Evolutionary conservation across 2,888 invertebrate genomes (phyloP), one percentile per base, ranked within the genome.

Genomic region (Anagyrus pseudococci): DNA sequence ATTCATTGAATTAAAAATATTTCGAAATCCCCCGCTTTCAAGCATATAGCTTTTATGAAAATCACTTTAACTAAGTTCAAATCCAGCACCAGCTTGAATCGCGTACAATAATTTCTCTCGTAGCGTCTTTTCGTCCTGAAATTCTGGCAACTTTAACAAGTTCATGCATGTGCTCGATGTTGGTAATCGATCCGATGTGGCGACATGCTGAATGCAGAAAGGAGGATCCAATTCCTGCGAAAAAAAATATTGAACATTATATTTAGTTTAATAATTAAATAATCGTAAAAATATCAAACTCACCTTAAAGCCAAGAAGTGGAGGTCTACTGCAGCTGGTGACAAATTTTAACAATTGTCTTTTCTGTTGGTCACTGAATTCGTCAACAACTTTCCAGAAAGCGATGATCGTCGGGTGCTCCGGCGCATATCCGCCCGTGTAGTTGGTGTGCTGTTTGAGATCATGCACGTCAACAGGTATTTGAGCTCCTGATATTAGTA

Each of bases 151-250:
- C 83, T 98, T 98, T 66, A 99, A 85, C 67, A 99, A 86, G 85
- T 99, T 98, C 90, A 99, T 94, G 79, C 98, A 99, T 4, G 99
- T 99, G 81, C 96, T 96, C 8, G 98, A 94, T 13, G 98, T 96
- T 0, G 98, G 98, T 75, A 99, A 87, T 15, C 97, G 88, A 78
- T 96, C 94, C 70, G 93, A 90, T 50, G 88, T 88, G 13, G 96
- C 97, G 59, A 94, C 94, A 65, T 93, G 92, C 76, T 98, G 97
- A 75, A 99, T 96, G 77, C 96, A 96, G 82, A 99, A 97, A 1
- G 95, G 91, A 13, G 99, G 98, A 82, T 94, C 93, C 68, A 98
- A 83, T 79, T 98, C 97, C 93, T 96, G 75, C 1, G 68, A 68
- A 52, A 48, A 52, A 23, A 40, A 48, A 53, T 59, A 6, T 41